Evolutionary conservation across 2,113 vertebrate genomes (phyloP), one percentile per base, ranked within the genome.

Genomic region (Chelonoidis abingdonii): DNA sequence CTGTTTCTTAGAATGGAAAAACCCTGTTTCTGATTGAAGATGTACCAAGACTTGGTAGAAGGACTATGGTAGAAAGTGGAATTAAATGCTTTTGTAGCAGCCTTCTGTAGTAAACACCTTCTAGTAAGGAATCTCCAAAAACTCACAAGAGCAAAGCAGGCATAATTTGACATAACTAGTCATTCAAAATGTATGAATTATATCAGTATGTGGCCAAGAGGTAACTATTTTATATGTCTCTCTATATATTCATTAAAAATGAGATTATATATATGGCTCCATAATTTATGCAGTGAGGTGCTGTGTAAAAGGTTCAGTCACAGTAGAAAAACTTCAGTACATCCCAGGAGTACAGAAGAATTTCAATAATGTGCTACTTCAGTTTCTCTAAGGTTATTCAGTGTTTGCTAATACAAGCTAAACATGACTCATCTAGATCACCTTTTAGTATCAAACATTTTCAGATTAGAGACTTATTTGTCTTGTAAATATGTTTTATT

Each of bases 401-500:
- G 0, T 85, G 54, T 96, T 96, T 96, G 82, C 56, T 94, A 82
- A 87, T 49, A 14, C 16, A 94, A 96, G 72, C 84, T 84, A 95
- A 97, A 92, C 57, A 83, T 16, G 5, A 80, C 89, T 80, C 65
- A 91, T 76, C 91, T 41, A 89, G 57, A 87, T 69, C 89, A 96
- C 87, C 83, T 92, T 95, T 89, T 94, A 80, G 89, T 92, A 94
- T 85, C 80, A 78, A 90, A 87, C 41, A 47, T 89, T 86, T 95
- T 87, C 80, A 94, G 95, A 95, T 93, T 95, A 95, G 14, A 92
- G 86, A 90, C 31, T 88, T 31, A 89, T 96, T 95, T 95, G 82
- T 81, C 92, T 95, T 92, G 88, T 93, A 95, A 97, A 95, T 89
- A 96, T 91, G 6, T 52, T 80, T 72, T 96, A 92, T 83, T 93